Evolutionary conservation across 2,113 vertebrate species (phyloP).

Genomic region (Sclerurus mexicanus): DNA sequence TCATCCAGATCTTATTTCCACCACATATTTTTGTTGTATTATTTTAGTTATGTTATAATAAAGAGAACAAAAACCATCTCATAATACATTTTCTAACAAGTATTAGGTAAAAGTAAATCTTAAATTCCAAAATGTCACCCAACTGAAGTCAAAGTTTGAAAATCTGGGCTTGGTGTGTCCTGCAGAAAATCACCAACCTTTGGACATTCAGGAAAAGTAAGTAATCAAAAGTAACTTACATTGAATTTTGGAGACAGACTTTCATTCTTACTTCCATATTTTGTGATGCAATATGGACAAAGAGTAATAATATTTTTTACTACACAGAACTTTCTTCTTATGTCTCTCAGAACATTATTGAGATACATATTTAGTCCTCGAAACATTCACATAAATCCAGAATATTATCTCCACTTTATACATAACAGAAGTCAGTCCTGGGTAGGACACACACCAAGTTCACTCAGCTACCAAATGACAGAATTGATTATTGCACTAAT

Average conservation of each 20-base stretch:
- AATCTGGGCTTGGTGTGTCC: neutral
- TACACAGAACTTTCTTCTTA: neutral
- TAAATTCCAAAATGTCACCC: neutral
- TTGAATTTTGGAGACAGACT: neutral
- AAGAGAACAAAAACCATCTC: neutral
- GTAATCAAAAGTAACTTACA: neutral
- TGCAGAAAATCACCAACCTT: neutral
- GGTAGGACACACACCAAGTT: neutral
- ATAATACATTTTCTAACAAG: neutral
- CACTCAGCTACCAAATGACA: neutral
- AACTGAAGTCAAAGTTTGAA: neutral
- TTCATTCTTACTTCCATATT: neutral
- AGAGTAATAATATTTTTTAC: neutral
- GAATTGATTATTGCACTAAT: neutral
- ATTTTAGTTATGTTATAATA: neutral
- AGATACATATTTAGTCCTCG: neutral
- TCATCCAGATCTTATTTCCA: neutral
- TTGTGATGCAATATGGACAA: neutral
- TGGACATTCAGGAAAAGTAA: neutral
- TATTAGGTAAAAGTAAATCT: neutral
- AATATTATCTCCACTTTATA: neutral
- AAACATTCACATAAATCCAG: neutral
- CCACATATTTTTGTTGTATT: neutral
- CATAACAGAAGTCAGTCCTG: neutral
- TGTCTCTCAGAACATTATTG: neutral